phyloP scores from a whole-genome alignment of 2,113 vertebrate species.

The Pedetes capensis region DNA sequence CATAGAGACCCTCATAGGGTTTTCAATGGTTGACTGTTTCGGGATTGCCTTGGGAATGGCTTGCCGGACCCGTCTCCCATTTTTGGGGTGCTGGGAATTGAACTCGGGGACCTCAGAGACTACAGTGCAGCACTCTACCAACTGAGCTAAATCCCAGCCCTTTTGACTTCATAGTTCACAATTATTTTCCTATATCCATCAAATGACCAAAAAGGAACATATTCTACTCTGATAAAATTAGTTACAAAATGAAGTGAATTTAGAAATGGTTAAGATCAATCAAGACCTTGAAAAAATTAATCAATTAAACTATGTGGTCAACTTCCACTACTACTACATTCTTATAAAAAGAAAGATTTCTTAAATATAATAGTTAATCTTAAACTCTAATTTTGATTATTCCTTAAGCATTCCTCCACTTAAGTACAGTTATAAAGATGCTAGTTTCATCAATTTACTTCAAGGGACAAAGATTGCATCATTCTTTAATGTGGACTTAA shows the following conservation, averaged over 20 bases:
- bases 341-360: background rate
- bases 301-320: background rate
- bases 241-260: background rate
- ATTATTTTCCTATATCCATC: background rate
- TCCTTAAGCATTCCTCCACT: background rate
- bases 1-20: no score
- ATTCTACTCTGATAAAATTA: conserved; percentile 20
- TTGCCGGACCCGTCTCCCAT: no score
- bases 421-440: background rate
- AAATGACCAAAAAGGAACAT: conserved; percentile 5
- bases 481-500: conserved; percentile 10
- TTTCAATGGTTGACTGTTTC: no score
- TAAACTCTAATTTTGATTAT: background rate
- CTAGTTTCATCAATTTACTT: conserved; percentile 1
- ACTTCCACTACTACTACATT: background rate
- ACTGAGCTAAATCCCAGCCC: no score
- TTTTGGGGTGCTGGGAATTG: no score
- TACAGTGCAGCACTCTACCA: no score
- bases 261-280: background rate
- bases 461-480: background rate
- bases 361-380: background rate
- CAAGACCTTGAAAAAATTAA: background rate
- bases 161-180: conserved; percentile 16
- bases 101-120: no score
- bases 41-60: no score